Percentiles rank a stretch among this genome's conserved stretches.
Conservation (phyloP, 2,113 vertebrate species). For the Anarhynchus alexandrinus region DNA sequence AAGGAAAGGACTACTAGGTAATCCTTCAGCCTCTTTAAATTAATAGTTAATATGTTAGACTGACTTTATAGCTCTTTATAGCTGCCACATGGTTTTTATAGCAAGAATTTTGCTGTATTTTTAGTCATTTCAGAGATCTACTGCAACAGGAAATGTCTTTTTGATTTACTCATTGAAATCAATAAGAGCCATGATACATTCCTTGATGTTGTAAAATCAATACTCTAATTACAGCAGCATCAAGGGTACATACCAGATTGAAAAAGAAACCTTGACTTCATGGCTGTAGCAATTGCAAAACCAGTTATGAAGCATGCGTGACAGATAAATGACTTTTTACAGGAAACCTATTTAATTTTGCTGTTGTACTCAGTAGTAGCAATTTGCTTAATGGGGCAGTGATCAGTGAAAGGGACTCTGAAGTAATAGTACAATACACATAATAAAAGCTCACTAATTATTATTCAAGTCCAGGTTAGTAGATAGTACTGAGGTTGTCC, state of each 20-base stretch:
- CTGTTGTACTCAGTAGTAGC: neutral
- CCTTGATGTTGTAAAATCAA: neutral
- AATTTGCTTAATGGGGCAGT: neutral
- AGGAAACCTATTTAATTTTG: neutral
- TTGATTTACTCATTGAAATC: neutral
- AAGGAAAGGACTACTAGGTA: neutral
- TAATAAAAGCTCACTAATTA: neutral
- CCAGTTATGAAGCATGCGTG: neutral
- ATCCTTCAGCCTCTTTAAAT: neutral
- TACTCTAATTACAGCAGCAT: neutral
- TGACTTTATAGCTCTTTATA: neutral
- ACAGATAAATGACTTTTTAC: neutral
- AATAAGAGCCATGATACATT: neutral
- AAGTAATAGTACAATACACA: neutral
- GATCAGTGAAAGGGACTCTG: neutral
- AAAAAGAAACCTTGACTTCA: neutral
- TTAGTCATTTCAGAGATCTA: neutral
- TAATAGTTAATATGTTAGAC: neutral
- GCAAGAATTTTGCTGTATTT: neutral
- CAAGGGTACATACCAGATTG: neutral
- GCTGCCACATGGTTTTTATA: neutral
- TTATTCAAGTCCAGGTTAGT: neutral
- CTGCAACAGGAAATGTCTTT: neutral
- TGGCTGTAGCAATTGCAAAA: neutral
- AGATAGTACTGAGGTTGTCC: neutral